Evolutionary conservation across 2,888 invertebrate species (phyloP).

Genomic region (Philhelius pedissequus): DNA sequence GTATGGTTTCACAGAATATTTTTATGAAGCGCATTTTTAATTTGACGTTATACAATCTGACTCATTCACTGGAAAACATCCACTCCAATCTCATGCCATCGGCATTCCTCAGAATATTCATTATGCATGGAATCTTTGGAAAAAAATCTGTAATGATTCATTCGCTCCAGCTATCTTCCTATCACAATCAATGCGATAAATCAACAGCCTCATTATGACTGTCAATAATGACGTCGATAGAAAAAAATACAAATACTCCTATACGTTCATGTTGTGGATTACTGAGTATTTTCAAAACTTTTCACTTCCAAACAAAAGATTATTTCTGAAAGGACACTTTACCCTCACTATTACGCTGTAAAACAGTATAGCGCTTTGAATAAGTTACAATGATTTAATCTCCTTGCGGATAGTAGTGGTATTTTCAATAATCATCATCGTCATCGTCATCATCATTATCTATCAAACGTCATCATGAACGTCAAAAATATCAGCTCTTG

Average conservation of each 20-base stretch:
- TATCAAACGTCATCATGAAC: slow-evolving; percentile 37
- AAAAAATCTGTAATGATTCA: background rate
- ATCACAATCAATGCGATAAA: slow-evolving; percentile 32
- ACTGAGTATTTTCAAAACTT: background rate
- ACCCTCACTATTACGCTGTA: background rate
- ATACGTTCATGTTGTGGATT: background rate
- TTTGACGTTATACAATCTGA: background rate
- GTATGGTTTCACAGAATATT: too few relatives aligned
- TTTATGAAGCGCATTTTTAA: background rate
- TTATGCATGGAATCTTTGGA: background rate
- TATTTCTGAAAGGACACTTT: slow-evolving; percentile 8
- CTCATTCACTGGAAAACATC: too few relatives aligned
- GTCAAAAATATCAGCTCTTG: slow-evolving; percentile 35
- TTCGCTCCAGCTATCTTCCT: background rate
- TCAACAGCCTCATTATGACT: slow-evolving; percentile 56
- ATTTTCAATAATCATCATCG: slow-evolving; percentile 31
- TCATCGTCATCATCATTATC: slow-evolving; percentile 41
- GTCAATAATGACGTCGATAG: slow-evolving; percentile 9
- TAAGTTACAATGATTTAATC: background rate
- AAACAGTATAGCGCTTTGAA: background rate
- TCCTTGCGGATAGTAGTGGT: background rate
- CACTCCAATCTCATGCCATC: background rate
- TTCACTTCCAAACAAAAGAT: slow-evolving; percentile 20
- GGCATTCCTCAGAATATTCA: background rate
- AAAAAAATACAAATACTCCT: background rate